These are phyloP conservation scores for Drosophila albomicans DNA, from an alignment of 1,140 invertebrate genomes.

Conservation along the genomic window DNA sequence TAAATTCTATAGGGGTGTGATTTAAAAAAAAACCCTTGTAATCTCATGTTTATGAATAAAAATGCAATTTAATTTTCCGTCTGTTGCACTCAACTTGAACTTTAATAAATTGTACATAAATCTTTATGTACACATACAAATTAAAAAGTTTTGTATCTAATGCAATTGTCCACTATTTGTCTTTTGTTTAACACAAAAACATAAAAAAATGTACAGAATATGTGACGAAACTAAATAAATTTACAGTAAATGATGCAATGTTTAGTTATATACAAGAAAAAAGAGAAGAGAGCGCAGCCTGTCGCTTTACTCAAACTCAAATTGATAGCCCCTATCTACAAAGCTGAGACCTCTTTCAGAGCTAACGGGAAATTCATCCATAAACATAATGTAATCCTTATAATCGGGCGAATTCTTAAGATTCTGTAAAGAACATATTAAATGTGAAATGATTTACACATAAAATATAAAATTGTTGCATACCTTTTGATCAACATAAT, in stretches of 20 bases:
- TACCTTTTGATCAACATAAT: slow-evolving; percentile 62
- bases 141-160: slow-evolving; percentile 3
- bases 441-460: not conserved
- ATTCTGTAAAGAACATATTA: slow-evolving; percentile 27
- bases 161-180: slow-evolving; percentile 12
- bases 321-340: slow-evolving; percentile 78
- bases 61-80: not conserved
- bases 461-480: not conserved
- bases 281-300: slow-evolving; percentile 20
- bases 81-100: slow-evolving; percentile 24
- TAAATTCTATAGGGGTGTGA: not conserved
- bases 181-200: slow-evolving; percentile 28
- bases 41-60: too few species aligned
- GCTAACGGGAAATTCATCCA: slow-evolving; percentile 62
- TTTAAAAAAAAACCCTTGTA: not conserved
- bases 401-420: slow-evolving; percentile 63
- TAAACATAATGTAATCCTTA: slow-evolving; percentile 63
- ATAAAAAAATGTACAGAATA: slow-evolving; percentile 29
- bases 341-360: slow-evolving; percentile 76
- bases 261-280: slow-evolving; percentile 37
- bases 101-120: slow-evolving; percentile 36
- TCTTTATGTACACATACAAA: slow-evolving; percentile 30
- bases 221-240: slow-evolving; percentile 24
- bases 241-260: slow-evolving; percentile 26
- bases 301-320: slow-evolving; percentile 65